Evolutionary conservation across 2,113 vertebrate species (phyloP).

Genomic region (Grus americana): DNA sequence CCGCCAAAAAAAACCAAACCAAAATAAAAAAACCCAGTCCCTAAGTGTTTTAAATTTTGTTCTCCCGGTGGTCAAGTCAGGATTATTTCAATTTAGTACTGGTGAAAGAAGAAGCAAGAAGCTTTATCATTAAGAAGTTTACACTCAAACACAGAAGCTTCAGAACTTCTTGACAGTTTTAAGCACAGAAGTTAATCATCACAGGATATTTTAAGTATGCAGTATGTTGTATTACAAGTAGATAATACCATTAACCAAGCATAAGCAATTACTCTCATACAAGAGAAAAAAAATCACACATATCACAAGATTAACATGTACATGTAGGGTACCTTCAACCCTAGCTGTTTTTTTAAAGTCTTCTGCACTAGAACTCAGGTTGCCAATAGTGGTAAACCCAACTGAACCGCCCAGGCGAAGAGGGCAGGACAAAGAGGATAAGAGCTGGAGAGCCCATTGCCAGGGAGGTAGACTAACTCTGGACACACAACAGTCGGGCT

Average conservation of each 20-base stretch:
- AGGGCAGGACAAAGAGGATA: neutral
- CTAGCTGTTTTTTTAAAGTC: neutral
- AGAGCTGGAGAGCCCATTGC: neutral
- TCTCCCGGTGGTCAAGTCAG: neutral
- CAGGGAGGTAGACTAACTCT: neutral
- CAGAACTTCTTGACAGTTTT: neutral
- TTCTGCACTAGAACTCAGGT: neutral
- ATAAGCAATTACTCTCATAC: neutral
- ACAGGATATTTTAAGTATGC: neutral
- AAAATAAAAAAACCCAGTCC: neutral
- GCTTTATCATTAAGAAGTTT: neutral
- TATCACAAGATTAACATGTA: neutral
- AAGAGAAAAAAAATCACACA: neutral
- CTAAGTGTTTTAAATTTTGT: neutral
- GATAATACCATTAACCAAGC: neutral
- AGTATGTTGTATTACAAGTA: neutral
- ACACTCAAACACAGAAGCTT: neutral
- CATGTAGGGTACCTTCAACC: neutral
- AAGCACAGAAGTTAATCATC: neutral
- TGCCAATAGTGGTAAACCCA: neutral
- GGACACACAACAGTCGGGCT: neutral
- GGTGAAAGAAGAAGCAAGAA: neutral
- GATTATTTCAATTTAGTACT: neutral
- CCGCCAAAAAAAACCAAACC: neutral
- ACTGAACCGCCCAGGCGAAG: neutral